phyloP scores from a whole-genome alignment of 2,888 invertebrate species.

The Ectropis crepuscularia region DNA sequence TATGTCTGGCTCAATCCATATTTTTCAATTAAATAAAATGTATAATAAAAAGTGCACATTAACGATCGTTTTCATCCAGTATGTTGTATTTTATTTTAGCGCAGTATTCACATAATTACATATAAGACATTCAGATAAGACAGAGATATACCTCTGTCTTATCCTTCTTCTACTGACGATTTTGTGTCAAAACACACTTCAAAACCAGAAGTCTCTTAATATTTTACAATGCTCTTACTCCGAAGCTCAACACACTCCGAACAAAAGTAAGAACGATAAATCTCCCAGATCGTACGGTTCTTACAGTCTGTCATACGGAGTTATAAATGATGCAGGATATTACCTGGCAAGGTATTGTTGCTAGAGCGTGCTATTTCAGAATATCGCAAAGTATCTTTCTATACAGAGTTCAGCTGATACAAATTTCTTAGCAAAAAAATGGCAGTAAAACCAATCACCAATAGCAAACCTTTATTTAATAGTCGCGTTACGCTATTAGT shows the following conservation, averaged over 20 bases:
- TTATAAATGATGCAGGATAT: conserved; percentile 56
- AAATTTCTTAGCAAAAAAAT: background rate
- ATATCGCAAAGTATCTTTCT: conserved; percentile 4
- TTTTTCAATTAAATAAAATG: no score
- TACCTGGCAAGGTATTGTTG: conserved; percentile 45
- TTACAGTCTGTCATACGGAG: conserved; percentile 37
- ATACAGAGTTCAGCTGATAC: background rate
- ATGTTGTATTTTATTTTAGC: no score
- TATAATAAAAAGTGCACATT: no score
- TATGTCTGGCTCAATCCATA: no score
- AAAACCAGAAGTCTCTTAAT: conserved; percentile 19
- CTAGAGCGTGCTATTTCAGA: conserved; percentile 37
- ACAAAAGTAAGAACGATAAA: conserved; percentile 30
- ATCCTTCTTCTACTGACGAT: no score
- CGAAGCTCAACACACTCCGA: conserved; percentile 17
- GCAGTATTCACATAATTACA: no score
- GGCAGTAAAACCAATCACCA: background rate
- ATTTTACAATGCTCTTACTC: conserved; percentile 24
- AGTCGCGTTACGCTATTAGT: no score
- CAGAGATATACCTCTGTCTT: no score
- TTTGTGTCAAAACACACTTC: background rate
- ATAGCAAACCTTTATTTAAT: no score
- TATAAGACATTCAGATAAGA: no score
- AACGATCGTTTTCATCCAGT: no score
- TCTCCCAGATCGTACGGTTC: conserved; percentile 34